Base-by-base conservation (phyloP, 2,888 invertebrate genomes). In the Papilio elwesi region DNA sequence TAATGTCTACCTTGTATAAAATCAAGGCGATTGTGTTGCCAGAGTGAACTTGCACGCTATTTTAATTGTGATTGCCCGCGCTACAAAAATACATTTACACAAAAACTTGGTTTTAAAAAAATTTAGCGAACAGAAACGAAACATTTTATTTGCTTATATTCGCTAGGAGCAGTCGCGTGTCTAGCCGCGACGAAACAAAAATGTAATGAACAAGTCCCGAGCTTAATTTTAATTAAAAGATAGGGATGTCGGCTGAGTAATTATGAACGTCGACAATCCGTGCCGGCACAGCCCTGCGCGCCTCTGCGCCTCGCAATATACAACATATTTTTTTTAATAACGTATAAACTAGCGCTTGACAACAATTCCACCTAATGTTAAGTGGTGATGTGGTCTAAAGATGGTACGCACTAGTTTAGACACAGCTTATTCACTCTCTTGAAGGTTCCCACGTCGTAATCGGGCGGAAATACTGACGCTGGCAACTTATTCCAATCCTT, bases 221-320 rank as follows among this genome's bases (percentile, higher is more conserved):
- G 70, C 80, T 79, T 77, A 79, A 78, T 80, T 83, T 87, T 88
- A 88, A 88, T 89, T 88, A 88, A 88, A 87, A 88, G 81, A 78
- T 85, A 84, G 87, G 82, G 85, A 83, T 82, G 85, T 79, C 82
- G 83, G 78, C 81, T 78, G 80, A 83, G 85, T 86, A 86, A 87
- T 87, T 85, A 84, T 82, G 83, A 79, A 75, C 77, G 80, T 80
- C 79, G 78, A 80, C 63, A 43, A 48, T 63, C 26, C 59, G 26
- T 26, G 47, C 67, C 47, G 68, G 57, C 36, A 68, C 59, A 68
- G 36, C 59, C 57, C 68, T 68, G 48, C 55, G 16, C 36, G 55
- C 26, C n/a, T 52, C 26, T 12, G 10, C 26, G 16, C 10, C 55
- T 57, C 36, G 6, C 26, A 57, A 55, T 26, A 55, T n/a, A n/a